Evolutionary conservation across 2,888 invertebrate species (phyloP).

Genomic region (Cantharis rufa): DNA sequence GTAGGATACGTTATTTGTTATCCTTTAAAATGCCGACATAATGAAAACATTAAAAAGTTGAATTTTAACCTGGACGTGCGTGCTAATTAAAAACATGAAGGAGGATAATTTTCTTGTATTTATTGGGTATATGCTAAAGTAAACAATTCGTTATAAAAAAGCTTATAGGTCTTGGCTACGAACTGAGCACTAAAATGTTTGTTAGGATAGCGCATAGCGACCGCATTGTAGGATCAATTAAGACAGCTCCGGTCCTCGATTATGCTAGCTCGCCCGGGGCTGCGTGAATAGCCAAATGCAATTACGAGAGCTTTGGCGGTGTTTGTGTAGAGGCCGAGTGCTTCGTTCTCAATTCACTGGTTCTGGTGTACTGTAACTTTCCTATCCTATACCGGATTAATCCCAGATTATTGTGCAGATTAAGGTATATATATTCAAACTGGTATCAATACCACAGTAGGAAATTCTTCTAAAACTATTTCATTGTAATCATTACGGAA

Average conservation of each 20-base stretch:
- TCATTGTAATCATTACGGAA: constrained; percentile 7
- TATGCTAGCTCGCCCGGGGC: constrained; percentile 42
- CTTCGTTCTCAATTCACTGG: constrained; percentile 36
- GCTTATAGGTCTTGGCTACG: background rate
- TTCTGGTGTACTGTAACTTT: constrained; percentile 18
- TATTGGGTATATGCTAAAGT: background rate
- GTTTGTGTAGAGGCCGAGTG: constrained; percentile 46
- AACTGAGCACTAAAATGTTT: constrained; percentile 28
- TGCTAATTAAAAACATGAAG: background rate
- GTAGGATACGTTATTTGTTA: background rate
- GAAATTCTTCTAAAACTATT: constrained; percentile 19
- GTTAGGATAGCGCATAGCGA: constrained; percentile 35
- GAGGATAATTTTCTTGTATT: background rate
- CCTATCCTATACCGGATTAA: constrained; percentile 27
- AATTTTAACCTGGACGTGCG: background rate
- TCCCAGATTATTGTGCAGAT: constrained; percentile 17
- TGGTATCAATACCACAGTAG: constrained; percentile 9
- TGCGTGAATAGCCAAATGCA: constrained; percentile 51
- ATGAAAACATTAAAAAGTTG: background rate
- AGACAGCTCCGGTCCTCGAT: constrained; percentile 48
- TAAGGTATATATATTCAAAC: constrained; percentile 18
- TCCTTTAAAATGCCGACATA: background rate
- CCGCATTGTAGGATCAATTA: constrained; percentile 50
- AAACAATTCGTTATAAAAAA: background rate
- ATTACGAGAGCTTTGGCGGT: constrained; percentile 47